phyloP scores from a whole-genome alignment of 2,888 invertebrate species.

The Oscheius sp. region DNA sequence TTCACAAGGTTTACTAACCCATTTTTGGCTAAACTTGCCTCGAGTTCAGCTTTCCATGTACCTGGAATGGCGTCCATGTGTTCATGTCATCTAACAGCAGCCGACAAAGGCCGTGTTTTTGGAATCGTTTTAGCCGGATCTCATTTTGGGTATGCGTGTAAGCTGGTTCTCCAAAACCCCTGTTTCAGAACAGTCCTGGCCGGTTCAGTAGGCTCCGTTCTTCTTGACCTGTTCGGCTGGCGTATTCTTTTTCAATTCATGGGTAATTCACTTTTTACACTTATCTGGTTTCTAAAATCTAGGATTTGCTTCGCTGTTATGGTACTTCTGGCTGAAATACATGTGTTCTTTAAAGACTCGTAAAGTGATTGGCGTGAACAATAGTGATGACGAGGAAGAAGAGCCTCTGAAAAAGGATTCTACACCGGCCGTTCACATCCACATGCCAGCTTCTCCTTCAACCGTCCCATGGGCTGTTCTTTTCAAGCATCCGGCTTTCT shows the following conservation, averaged over 20 bases:
- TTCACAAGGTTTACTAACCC: conserved; percentile 77
- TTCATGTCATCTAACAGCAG: conserved; percentile 79
- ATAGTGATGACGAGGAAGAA: conserved; percentile 43
- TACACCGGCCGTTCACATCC: conserved; percentile 33
- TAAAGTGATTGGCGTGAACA: conserved; percentile 15
- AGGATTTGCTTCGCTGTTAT: conserved; percentile 50
- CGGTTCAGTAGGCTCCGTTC: conserved; percentile 81
- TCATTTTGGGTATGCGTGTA: conserved; percentile 73
- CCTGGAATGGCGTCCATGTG: conserved; percentile 82
- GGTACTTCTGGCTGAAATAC: conserved; percentile 51
- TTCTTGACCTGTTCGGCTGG: conserved; percentile 81
- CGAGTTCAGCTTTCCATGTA: conserved; percentile 79
- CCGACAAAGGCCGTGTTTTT: conserved; percentile 81
- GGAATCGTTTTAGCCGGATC: conserved; percentile 80
- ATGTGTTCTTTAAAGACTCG: conserved; percentile 17
- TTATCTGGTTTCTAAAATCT: background rate
- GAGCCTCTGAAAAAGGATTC: conserved; percentile 40
- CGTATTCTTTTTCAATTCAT: conserved; percentile 80
- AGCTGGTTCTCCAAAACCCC: background rate
- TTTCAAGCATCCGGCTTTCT: conserved; percentile 32
- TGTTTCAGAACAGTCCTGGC: conserved; percentile 79
- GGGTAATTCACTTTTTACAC: conserved; percentile 73
- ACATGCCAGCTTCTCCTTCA: conserved; percentile 38
- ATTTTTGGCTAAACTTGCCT: background rate
- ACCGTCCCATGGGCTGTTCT: conserved; percentile 78